phyloP scores from a whole-genome alignment of 2,888 invertebrate genomes.

The Leucozona laternaria region DNA sequence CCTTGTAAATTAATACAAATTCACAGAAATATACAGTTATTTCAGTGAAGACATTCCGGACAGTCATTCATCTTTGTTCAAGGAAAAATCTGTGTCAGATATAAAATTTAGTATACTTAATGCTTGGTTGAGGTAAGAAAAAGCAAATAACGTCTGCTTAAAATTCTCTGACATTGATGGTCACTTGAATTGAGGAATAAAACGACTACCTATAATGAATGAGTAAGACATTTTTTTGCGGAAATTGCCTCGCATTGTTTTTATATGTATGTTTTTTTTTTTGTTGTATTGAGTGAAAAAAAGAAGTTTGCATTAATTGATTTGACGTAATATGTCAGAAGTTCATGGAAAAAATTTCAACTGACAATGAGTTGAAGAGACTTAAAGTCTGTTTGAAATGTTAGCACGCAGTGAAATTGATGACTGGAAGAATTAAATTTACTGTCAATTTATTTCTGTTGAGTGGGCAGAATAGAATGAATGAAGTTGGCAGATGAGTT shows the following conservation, averaged over 20 bases:
- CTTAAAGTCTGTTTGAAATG: conserved; percentile 20
- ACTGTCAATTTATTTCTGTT: conserved; percentile 19
- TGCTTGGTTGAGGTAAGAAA: conserved; percentile 31
- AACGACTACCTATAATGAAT: conserved; percentile 8
- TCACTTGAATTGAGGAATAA: conserved; percentile 5
- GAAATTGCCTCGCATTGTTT: conserved; percentile 24
- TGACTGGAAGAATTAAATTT: conserved; percentile 15
- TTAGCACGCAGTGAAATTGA: background rate
- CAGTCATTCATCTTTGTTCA: conserved; percentile 51
- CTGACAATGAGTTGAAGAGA: conserved; percentile 16
- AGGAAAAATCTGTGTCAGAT: conserved; percentile 47
- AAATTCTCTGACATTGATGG: conserved; percentile 26
- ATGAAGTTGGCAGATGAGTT: background rate
- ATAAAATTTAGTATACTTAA: conserved; percentile 16
- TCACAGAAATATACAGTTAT: conserved; percentile 31
- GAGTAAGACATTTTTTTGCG: conserved; percentile 48
- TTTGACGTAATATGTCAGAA: conserved; percentile 38
- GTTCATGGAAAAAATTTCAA: conserved; percentile 23
- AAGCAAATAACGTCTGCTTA: conserved; percentile 49
- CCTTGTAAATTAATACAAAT: background rate
- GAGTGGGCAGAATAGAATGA: conserved; percentile 1
- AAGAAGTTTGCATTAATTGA: conserved; percentile 34
- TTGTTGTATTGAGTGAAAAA: background rate
- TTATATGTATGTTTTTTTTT: conserved; percentile 1
- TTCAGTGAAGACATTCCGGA: conserved; percentile 14